phyloP scores from a whole-genome alignment of 1,140 invertebrate genomes.

The Dermatophagoides farinae region DNA sequence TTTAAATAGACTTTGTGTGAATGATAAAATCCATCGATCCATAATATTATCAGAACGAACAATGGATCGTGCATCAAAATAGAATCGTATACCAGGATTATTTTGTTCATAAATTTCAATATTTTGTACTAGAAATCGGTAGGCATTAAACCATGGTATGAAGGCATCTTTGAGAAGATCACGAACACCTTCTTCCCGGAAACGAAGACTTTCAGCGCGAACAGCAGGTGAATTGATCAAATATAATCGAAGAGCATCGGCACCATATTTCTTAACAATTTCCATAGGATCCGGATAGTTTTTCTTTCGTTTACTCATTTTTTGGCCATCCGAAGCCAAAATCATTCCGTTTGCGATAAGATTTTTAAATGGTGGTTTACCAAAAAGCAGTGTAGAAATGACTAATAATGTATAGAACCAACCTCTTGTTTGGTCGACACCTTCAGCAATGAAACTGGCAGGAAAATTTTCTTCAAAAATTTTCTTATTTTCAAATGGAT shows the following conservation, averaged over 20 bases:
- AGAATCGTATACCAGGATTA: not conserved
- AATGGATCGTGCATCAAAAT: slow-evolving; percentile 8
- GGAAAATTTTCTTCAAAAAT: slow-evolving; percentile 87
- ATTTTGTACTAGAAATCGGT: slow-evolving; percentile 83
- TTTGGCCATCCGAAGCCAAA: slow-evolving; percentile 84
- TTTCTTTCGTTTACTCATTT: slow-evolving; percentile 98
- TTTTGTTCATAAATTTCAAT: slow-evolving; percentile 51
- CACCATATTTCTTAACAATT: slow-evolving; percentile 79
- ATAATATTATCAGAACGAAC: slow-evolving; percentile 51
- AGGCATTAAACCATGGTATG: slow-evolving; percentile 97
- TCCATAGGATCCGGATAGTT: slow-evolving; percentile 94
- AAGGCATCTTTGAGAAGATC: slow-evolving; percentile 96
- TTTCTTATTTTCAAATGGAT: slow-evolving; percentile 76
- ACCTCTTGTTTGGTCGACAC: slow-evolving; percentile 94
- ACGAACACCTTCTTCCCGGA: slow-evolving; percentile 89
- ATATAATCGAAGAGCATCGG: slow-evolving; percentile 85
- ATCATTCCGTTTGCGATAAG: slow-evolving; percentile 87
- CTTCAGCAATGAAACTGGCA: slow-evolving; percentile 98
- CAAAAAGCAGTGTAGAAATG: slow-evolving; percentile 84
- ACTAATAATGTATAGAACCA: slow-evolving; percentile 98
- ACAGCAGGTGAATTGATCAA: slow-evolving; percentile 97
- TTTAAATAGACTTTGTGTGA: slow-evolving; percentile 70
- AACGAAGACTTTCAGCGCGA: slow-evolving; percentile 79
- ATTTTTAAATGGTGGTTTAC: slow-evolving; percentile 92
- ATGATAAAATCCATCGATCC: slow-evolving; percentile 93